Percentiles rank a stretch among this genome's conserved stretches.
phyloP scores from a whole-genome alignment of 1,140 invertebrate genomes.

The Rhynchophorus ferrugineus region DNA sequence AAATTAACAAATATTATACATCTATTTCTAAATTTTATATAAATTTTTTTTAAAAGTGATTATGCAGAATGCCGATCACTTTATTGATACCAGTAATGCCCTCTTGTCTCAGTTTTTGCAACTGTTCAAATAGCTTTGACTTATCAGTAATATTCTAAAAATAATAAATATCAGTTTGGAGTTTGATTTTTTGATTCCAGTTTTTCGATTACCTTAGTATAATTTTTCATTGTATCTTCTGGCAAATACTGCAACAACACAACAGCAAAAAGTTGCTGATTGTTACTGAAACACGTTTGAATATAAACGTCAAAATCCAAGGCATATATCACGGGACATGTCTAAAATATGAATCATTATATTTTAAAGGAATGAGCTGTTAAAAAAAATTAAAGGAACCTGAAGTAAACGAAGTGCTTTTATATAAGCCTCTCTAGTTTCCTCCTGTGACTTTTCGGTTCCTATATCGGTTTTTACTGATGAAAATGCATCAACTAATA shows the following conservation, averaged over 20 bases:
- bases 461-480: background rate
- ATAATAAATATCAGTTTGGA: no score
- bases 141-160: no score
- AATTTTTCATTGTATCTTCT: background rate
- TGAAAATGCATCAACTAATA: slow-evolving; percentile 26
- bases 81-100: no score
- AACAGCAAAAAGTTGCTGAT: background rate
- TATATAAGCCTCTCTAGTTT: background rate
- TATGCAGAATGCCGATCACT: no score
- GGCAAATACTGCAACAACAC: background rate
- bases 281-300: background rate
- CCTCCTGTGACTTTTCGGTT: background rate
- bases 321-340: background rate
- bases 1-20: no score
- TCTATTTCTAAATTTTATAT: no score
- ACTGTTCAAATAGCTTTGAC: no score
- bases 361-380: no score
- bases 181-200: no score
- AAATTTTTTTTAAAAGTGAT: no score
- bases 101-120: no score
- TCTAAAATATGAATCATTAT: no score
- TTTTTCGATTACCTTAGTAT: background rate
- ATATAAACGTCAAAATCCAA: background rate
- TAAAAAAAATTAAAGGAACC: background rate
- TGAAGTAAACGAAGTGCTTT: background rate